phyloP scores from a whole-genome alignment of 1,140 invertebrate genomes.

The Brachionus koreanus region DNA sequence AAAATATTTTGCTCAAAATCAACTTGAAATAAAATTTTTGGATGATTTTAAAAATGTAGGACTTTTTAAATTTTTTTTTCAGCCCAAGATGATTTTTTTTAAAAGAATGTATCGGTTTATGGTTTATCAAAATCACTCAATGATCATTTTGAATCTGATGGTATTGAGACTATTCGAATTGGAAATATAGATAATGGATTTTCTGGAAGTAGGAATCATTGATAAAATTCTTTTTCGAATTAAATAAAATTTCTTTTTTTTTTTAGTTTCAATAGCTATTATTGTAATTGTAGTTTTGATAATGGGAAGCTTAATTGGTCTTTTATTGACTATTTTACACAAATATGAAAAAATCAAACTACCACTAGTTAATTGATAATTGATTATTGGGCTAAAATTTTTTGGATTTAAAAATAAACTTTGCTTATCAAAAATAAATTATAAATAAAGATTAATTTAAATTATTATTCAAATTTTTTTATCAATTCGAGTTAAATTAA shows the following conservation, averaged over 20 bases:
- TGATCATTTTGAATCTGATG: neutral
- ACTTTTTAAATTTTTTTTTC: neutral
- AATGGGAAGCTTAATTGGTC: neutral
- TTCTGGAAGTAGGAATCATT: neutral
- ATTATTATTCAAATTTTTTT: neutral
- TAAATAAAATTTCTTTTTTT: neutral
- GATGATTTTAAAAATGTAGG: slow-evolving; percentile 11
- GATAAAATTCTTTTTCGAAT: neutral
- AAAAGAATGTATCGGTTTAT: neutral
- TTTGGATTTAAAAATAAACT: neutral
- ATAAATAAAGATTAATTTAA: neutral
- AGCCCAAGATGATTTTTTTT: neutral
- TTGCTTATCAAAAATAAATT: neutral
- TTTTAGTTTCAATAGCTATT: neutral
- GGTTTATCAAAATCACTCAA: neutral
- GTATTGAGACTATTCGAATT: neutral
- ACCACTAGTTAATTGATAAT: neutral
- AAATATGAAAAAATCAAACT: neutral
- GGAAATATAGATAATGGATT: neutral
- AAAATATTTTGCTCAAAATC: neutral
- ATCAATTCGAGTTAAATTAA: neutral
- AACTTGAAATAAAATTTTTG: slow-evolving; percentile 4
- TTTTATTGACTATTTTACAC: neutral
- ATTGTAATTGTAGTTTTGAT: neutral
- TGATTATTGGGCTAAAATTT: neutral